These are phyloP conservation scores for Leucozona laternaria DNA, from an alignment of 2,888 invertebrate genomes.

Conservation along the genomic window DNA sequence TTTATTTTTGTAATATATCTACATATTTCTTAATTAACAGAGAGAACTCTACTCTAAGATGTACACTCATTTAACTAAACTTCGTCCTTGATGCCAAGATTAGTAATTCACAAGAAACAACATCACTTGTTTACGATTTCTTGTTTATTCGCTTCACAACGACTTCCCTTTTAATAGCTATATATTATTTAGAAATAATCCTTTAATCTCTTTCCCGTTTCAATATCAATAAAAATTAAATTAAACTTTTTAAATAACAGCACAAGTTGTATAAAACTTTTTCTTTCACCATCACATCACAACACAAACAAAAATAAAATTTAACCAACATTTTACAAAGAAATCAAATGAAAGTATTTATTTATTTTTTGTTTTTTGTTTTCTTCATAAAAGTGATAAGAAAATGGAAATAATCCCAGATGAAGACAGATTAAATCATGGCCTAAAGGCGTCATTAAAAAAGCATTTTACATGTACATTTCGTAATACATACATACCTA, in stretches of 20 bases:
- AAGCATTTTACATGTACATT: slow-evolving; percentile 3
- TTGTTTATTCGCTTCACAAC: not conserved
- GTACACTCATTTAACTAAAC: too few species aligned
- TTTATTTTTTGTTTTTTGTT: not conserved
- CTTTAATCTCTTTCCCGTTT: not conserved
- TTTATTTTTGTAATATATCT: too few species aligned
- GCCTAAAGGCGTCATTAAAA: slow-evolving; percentile 25
- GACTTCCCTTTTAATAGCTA: not conserved
- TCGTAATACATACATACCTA: not conserved
- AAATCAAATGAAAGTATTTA: not conserved
- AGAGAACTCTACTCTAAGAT: too few species aligned
- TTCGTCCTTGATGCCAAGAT: not conserved
- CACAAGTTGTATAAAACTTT: not conserved
- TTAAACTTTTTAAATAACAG: not conserved
- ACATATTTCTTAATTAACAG: too few species aligned
- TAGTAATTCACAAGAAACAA: not conserved
- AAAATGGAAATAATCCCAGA: slow-evolving; percentile 26
- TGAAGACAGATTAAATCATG: slow-evolving; percentile 24
- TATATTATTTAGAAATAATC: not conserved
- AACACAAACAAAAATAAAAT: not conserved
- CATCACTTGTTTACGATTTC: not conserved
- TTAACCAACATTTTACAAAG: slow-evolving; percentile 1
- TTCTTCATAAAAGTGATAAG: slow-evolving; percentile 17
- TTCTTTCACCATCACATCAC: not conserved
- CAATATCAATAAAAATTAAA: not conserved